phyloP scores from a whole-genome alignment of 1,140 invertebrate species.

The Prorops nasuta region DNA sequence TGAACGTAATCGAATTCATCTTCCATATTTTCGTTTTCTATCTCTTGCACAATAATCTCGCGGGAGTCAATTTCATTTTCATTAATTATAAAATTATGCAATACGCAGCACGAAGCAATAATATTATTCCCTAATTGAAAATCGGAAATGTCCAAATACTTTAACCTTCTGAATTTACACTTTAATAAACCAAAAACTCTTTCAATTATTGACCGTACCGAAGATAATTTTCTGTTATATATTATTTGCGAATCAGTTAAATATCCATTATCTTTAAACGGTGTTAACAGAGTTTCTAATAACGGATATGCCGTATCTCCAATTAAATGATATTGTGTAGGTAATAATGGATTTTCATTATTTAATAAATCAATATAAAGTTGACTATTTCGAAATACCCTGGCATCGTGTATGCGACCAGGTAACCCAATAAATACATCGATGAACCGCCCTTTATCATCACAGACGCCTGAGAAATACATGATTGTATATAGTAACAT shows the following conservation, averaged over 20 bases:
- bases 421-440: slow-evolving; percentile 29
- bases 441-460: no score
- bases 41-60: no score
- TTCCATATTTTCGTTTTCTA: no score
- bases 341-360: background rate
- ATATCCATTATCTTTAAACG: slow-evolving; percentile 28
- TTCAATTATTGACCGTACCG: slow-evolving; percentile 17
- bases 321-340: slow-evolving; percentile 7
- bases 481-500: no score
- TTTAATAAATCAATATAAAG: slow-evolving; percentile 6
- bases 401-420: slow-evolving; percentile 24
- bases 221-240: slow-evolving; percentile 19
- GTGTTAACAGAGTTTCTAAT: slow-evolving; percentile 13
- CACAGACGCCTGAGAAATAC: no score
- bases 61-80: no score
- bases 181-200: slow-evolving; percentile 22
- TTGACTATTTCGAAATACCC: slow-evolving; percentile 25
- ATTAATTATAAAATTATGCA: no score
- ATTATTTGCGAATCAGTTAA: slow-evolving; percentile 14
- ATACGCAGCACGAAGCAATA: no score
- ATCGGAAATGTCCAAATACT: background rate
- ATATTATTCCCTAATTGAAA: no score
- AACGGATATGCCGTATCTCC: slow-evolving; percentile 27
- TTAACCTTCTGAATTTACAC: background rate
- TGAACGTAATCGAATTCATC: no score